Evolutionary conservation across 2,888 invertebrate species (phyloP).

Genomic region (Hylaea fasciaria): DNA sequence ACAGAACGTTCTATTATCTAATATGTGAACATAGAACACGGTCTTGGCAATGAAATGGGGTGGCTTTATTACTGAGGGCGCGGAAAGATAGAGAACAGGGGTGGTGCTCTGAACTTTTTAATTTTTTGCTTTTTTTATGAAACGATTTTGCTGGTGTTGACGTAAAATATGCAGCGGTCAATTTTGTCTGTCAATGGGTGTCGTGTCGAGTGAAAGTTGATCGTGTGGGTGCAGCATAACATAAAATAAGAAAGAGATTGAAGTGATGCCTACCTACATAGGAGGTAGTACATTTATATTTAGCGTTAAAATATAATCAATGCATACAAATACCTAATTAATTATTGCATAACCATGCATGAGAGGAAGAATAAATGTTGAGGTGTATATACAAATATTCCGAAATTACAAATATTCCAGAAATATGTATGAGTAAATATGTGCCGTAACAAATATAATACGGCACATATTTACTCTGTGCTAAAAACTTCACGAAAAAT

Average conservation of each 20-base stretch:
- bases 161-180: neutral
- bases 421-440: too few relatives aligned
- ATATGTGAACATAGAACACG: conserved; percentile 29
- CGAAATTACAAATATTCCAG: too few relatives aligned
- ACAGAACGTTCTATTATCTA: conserved; percentile 42
- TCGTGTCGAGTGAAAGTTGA: conserved; percentile 16
- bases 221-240: conserved; percentile 11
- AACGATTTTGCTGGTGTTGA: neutral
- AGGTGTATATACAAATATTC: too few relatives aligned
- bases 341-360: too few relatives aligned
- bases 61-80: conserved; percentile 67
- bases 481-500: too few relatives aligned
- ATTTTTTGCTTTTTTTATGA: conserved; percentile 4
- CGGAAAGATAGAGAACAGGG: conserved; percentile 61
- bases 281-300: too few relatives aligned
- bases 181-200: neutral
- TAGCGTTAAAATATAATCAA: too few relatives aligned
- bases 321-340: too few relatives aligned
- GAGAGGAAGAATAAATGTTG: too few relatives aligned
- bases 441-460: too few relatives aligned
- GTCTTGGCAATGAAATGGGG: conserved; percentile 51
- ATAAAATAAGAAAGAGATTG: neutral
- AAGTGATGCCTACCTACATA: neutral
- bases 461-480: too few relatives aligned
- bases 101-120: conserved; percentile 41